phyloP scores from a whole-genome alignment of 2,113 vertebrate species.

The Egretta garzetta region DNA sequence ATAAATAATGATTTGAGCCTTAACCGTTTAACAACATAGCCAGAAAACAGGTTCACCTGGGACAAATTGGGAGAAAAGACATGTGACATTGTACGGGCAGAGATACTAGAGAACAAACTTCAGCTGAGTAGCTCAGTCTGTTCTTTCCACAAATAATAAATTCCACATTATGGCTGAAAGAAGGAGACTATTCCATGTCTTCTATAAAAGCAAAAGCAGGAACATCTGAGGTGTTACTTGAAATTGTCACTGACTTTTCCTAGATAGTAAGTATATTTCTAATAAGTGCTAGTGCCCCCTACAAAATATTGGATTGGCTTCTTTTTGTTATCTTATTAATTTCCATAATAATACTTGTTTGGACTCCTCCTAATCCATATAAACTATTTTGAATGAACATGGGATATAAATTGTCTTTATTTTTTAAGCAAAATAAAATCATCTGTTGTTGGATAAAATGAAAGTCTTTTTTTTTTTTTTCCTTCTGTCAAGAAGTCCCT shows the following conservation, averaged over 20 bases:
- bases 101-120: neutral
- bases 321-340: neutral
- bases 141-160: neutral
- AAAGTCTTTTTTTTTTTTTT: neutral
- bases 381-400: neutral
- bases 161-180: neutral
- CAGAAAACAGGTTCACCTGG: neutral
- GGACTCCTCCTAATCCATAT: neutral
- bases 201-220: neutral
- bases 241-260: neutral
- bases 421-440: neutral
- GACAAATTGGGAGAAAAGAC: neutral
- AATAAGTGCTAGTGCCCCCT: neutral
- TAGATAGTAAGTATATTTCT: neutral
- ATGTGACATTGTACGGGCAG: neutral
- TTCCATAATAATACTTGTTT: neutral
- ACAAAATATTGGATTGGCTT: neutral
- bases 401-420: neutral
- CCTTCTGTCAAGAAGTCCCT: neutral
- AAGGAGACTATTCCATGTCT: neutral
- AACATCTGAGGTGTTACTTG: neutral
- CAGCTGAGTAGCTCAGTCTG: neutral
- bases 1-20: neutral
- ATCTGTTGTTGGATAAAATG: neutral
- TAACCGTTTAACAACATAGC: neutral